Base-by-base conservation (phyloP, 2,113 vertebrate genomes). In the Cygnus buccinator region DNA sequence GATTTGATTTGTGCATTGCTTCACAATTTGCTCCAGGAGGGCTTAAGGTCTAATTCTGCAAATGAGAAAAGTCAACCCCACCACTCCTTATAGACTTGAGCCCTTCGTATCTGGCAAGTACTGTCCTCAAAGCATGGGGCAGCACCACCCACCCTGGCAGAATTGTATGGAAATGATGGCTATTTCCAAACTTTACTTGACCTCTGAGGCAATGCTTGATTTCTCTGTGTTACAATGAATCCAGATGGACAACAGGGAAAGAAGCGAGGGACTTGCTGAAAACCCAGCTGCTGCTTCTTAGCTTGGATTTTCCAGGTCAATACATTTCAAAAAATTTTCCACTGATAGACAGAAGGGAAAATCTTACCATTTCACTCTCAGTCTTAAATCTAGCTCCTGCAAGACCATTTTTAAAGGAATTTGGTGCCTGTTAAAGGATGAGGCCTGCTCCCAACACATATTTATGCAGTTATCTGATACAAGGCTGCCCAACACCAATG, bases 241-340 rank as follows among this genome's bases (percentile, higher is more conserved):
- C 61, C 83, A 94, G 72, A 59, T 72, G 76, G 88, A 81, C 61
- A 88, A 86, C 68, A 67, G 15, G 79, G 57, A 92, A 93, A 84
- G 75, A 95, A 95, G 62, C 35, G 92, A 84, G 76, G 22, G 72
- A 83, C 75, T 86, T 91, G 85, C 82, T 92, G 85, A 93, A 95
- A 94, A 85, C 17, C 50, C 82, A 88, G 82, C 31, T 84, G 84
- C 90, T 94, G 71, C 46, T 90, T 80, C 46, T 63, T 46, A 92
- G 79, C 50, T 88, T 91, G 72, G 59, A 80, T 84, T 94, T 97
- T 94, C 90, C 86, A 86, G 88, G 93, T 90, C 88, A 94, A 61
- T 68, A 84, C 20, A 77, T 91, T 77, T 71, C 21, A 77, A 21
- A 55, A 20, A 46, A n/a, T 75, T 91, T 92, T 88, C 59, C 65